Percentiles rank a stretch among this genome's conserved stretches.
phyloP scores from a whole-genome alignment of 2,888 invertebrate genomes.

The Cheilosia vernalis region DNA sequence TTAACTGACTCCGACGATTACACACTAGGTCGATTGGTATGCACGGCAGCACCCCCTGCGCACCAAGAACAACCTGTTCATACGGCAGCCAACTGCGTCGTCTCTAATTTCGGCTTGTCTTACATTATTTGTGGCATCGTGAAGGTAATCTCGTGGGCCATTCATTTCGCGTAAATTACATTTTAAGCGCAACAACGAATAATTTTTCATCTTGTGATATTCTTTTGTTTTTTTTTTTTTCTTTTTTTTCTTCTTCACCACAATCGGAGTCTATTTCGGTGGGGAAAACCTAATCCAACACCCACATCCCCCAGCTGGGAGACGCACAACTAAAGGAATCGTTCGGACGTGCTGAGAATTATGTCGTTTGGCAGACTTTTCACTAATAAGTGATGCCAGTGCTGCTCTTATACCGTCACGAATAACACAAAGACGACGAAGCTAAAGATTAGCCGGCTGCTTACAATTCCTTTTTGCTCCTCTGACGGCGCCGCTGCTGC shows the following conservation, averaged over 20 bases:
- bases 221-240: not conserved
- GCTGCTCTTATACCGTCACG: not conserved
- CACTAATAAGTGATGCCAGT: conserved; percentile 72
- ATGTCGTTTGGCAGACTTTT: conserved; percentile 72
- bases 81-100: conserved; percentile 3
- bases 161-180: conserved; percentile 60
- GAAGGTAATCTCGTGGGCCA: conserved; percentile 30
- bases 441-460: conserved; percentile 67
- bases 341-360: conserved; percentile 73
- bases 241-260: not conserved
- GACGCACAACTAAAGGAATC: conserved; percentile 58
- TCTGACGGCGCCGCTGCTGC: conserved; percentile 7
- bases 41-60: too few species aligned
- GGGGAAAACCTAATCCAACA: conserved; percentile 29
- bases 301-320: conserved; percentile 27
- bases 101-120: conserved; percentile 44
- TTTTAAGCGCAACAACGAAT: conserved; percentile 63
- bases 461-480: conserved; percentile 62
- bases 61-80: conserved; percentile 2
- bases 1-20: too few species aligned
- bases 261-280: not conserved
- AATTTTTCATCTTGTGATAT: conserved; percentile 53
- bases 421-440: conserved; percentile 25
- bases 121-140: conserved; percentile 21
- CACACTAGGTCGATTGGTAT: too few species aligned